These are phyloP conservation scores for Ctena decussata DNA, from an alignment of 2,888 invertebrate species.

Conservation along the genomic window DNA sequence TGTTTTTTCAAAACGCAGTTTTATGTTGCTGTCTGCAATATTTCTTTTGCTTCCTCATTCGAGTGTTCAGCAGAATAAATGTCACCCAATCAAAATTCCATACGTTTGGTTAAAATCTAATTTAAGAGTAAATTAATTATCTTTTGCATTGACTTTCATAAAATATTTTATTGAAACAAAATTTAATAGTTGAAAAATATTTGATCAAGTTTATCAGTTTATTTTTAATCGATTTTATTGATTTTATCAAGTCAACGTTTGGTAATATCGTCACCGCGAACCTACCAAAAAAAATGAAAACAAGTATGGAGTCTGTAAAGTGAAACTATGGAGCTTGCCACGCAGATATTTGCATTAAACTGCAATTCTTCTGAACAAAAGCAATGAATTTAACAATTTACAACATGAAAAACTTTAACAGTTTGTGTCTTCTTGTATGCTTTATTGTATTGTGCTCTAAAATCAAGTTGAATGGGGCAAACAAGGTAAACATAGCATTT, in stretches of 20 bases:
- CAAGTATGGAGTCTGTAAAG: slow-evolving; percentile 49
- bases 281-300: slow-evolving; percentile 40
- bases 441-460: background rate
- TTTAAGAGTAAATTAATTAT: too few relatives aligned
- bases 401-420: background rate
- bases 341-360: background rate
- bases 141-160: too few relatives aligned
- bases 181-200: too few relatives aligned
- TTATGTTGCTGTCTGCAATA: background rate
- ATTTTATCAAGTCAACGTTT: too few relatives aligned
- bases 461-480: background rate
- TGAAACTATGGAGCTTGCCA: slow-evolving; percentile 10
- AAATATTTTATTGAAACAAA: too few relatives aligned
- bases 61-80: background rate
- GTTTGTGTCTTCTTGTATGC: background rate
- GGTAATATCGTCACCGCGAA: too few relatives aligned
- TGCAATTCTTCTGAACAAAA: background rate
- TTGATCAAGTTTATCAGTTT: too few relatives aligned
- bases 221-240: too few relatives aligned
- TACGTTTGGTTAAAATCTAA: background rate
- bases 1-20: too few relatives aligned
- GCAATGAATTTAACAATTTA: background rate
- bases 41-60: background rate
- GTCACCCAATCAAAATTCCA: background rate
- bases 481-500: background rate